phyloP scores from a whole-genome alignment of 2,888 invertebrate species.

The Saturnia pavonia region DNA sequence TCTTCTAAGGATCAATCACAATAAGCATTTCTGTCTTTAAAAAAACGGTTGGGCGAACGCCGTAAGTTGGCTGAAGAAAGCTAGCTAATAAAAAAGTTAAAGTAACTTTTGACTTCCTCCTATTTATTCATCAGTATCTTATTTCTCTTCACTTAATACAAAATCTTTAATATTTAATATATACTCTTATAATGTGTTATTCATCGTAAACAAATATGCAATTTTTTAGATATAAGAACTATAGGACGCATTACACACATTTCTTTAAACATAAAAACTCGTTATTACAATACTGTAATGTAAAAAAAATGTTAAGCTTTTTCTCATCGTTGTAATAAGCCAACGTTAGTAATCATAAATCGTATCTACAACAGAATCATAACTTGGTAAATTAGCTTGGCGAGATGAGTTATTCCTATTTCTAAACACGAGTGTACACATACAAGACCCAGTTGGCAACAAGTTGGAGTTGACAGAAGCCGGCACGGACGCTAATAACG shows the following conservation, averaged over 20 bases:
- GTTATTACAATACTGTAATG: background rate
- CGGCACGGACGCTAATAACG: conserved; percentile 63
- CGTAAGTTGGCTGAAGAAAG: too few species aligned
- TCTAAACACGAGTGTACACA: conserved; percentile 3
- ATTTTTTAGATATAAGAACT: background rate
- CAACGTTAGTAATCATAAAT: conserved; percentile 5
- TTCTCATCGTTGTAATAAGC: background rate
- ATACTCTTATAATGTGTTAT: too few species aligned
- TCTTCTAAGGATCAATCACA: too few species aligned
- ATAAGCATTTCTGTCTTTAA: too few species aligned
- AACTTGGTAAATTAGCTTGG: background rate
- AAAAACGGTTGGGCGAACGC: too few species aligned
- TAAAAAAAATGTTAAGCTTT: background rate
- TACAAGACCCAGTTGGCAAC: conserved; percentile 19
- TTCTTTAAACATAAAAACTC: background rate
- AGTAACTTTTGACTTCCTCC: too few species aligned
- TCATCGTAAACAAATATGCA: background rate
- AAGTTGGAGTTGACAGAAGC: conserved; percentile 44
- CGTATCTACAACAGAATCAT: conserved; percentile 11
- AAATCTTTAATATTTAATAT: too few species aligned
- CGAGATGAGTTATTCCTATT: conserved; percentile 16
- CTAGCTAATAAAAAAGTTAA: too few species aligned
- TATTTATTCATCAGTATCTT: too few species aligned
- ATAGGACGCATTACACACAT: background rate
- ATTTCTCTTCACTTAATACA: too few species aligned